Evolutionary conservation across 2,888 invertebrate genomes (phyloP).

Genomic region (Rhamnusium bicolor): DNA sequence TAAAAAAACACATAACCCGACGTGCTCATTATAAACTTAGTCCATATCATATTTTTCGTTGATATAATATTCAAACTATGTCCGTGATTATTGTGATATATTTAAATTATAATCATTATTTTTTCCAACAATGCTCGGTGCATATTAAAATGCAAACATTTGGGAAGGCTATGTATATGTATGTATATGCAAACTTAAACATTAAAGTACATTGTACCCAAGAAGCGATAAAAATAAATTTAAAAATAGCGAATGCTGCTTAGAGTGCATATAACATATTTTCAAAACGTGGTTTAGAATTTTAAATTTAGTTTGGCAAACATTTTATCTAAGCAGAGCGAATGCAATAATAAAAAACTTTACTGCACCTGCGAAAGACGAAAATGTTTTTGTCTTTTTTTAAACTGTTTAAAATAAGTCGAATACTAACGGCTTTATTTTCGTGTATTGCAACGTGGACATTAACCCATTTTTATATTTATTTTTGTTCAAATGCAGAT

Average conservation of each 20-base stretch:
- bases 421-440: conserved; percentile 47
- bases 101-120: conserved; percentile 25
- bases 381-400: conserved; percentile 37
- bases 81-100: conserved; percentile 20
- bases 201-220: conserved; percentile 59
- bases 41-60: background rate
- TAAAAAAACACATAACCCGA: conserved; percentile 14
- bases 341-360: conserved; percentile 50
- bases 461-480: conserved; percentile 53
- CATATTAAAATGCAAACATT: conserved; percentile 41
- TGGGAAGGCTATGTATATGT: conserved; percentile 45
- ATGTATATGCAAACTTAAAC: conserved; percentile 47
- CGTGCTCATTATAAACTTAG: background rate
- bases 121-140: background rate
- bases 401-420: conserved; percentile 43
- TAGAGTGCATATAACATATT: conserved; percentile 65
- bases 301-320: conserved; percentile 67
- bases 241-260: conserved; percentile 62
- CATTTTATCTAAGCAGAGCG: conserved; percentile 58
- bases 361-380: conserved; percentile 41
- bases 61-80: conserved; percentile 22
- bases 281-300: conserved; percentile 66
- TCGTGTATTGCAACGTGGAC: conserved; percentile 42
- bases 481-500: conserved; percentile 36
- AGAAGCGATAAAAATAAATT: conserved; percentile 60